Evolutionary conservation across 2,888 invertebrate genomes (phyloP).

Genomic region (Limenitis camilla): DNA sequence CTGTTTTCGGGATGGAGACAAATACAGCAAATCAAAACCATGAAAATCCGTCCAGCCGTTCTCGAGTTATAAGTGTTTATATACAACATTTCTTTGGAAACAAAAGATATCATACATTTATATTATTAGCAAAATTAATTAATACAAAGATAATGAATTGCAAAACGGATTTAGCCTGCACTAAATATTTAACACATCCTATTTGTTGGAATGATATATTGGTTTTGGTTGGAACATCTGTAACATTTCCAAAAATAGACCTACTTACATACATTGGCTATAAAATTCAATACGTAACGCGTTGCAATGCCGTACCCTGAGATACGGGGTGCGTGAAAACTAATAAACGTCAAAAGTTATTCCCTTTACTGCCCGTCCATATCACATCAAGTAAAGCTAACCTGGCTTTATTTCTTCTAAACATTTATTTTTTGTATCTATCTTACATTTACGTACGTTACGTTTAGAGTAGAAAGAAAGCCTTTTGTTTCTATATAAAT

Average conservation of each 20-base stretch:
- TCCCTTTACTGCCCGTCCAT: slow-evolving; percentile 32
- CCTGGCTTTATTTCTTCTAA: too few species aligned
- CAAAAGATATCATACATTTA: background rate
- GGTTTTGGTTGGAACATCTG: slow-evolving; percentile 41
- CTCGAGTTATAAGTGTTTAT: too few species aligned
- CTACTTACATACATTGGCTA: slow-evolving; percentile 39
- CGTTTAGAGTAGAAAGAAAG: too few species aligned
- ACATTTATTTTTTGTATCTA: too few species aligned
- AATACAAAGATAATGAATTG: background rate
- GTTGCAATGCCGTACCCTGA: slow-evolving; percentile 36
- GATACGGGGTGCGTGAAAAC: slow-evolving; percentile 50
- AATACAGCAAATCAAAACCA: too few species aligned
- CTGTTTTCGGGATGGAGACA: too few species aligned
- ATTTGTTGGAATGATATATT: slow-evolving; percentile 25
- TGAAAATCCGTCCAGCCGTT: too few species aligned
- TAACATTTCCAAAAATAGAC: slow-evolving; percentile 42
- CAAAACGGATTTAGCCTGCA: background rate
- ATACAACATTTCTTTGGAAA: too few species aligned
- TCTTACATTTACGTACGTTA: too few species aligned
- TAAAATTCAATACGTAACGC: slow-evolving; percentile 45
- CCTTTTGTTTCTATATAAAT: too few species aligned
- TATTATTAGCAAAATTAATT: background rate
- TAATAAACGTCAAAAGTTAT: slow-evolving; percentile 43
- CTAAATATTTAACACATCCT: slow-evolving; percentile 21
- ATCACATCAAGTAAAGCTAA: slow-evolving; percentile 22